Percentiles rank a stretch among this genome's conserved stretches.
Conservation (phyloP, 2,113 vertebrate species). For the Vanacampus margaritifer region DNA sequence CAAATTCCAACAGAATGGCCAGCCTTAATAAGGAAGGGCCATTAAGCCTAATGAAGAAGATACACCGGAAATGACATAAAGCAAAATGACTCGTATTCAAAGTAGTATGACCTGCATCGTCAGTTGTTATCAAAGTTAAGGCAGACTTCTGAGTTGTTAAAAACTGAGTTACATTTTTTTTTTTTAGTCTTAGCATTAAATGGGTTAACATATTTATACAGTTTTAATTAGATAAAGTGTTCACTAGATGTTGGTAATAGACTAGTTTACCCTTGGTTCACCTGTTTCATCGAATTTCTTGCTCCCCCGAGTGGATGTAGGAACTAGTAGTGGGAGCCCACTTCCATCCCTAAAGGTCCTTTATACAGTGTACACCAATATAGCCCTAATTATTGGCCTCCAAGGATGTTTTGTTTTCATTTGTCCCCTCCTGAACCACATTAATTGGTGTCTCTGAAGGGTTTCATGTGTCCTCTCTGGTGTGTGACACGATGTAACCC, state of each 20-base stretch:
- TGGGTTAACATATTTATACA: not conserved
- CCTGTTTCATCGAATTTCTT: constrained; percentile 19
- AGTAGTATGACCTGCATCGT: not conserved
- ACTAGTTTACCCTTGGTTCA: constrained; percentile 20
- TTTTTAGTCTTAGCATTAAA: not conserved
- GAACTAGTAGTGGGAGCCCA: not conserved
- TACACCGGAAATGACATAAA: not conserved
- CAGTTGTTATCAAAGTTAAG: not conserved
- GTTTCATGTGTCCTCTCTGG: constrained; percentile 16
- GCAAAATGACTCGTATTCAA: not conserved
- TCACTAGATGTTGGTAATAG: constrained; percentile 30
- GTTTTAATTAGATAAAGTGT: constrained; percentile 38
- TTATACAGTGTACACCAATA: not conserved
- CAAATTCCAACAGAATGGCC: not conserved
- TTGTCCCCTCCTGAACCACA: not conserved
- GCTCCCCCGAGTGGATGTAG: constrained; percentile 16
- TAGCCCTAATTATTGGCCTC: not conserved
- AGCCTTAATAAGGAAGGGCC: not conserved
- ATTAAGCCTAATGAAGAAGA: constrained; percentile 19
- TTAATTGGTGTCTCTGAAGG: constrained; percentile 17
- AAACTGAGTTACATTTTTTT: not conserved
- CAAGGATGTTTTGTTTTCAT: not conserved
- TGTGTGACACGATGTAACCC: constrained; percentile 12
- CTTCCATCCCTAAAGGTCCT: not conserved
- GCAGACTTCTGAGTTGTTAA: not conserved